These are phyloP conservation scores for Eptesicus fuscus DNA, from an alignment of 2,113 vertebrate genomes.

Conservation along the genomic window DNA sequence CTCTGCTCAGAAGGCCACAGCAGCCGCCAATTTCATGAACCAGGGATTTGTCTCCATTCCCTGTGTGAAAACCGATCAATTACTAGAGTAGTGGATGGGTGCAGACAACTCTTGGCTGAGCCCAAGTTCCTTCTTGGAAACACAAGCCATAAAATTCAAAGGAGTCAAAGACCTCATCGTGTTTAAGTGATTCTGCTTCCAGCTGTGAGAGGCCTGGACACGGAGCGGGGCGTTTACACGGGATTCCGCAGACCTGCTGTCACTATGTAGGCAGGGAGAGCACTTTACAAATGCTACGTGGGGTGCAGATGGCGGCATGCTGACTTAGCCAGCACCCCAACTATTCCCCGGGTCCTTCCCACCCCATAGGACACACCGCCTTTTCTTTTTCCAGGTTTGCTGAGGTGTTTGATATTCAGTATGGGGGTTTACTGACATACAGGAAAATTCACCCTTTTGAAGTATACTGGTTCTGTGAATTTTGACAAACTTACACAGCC, in stretches of 20 bases:
- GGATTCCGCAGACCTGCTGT: background rate
- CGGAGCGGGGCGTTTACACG: background rate
- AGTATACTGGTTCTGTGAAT: background rate
- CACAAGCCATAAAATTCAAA: constrained; percentile 40
- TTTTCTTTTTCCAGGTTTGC: background rate
- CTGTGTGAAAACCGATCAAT: background rate
- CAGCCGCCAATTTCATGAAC: background rate
- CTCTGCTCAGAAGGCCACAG: background rate
- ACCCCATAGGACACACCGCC: background rate
- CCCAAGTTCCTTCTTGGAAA: constrained; percentile 45
- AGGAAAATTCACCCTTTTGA: background rate
- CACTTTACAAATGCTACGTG: background rate
- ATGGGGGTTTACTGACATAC: background rate
- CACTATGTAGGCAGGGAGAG: too few species aligned
- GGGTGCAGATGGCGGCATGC: background rate
- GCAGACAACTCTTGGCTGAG: background rate
- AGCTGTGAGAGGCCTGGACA: background rate
- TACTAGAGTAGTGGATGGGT: background rate
- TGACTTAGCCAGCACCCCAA: background rate
- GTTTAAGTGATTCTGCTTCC: background rate
- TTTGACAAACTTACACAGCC: background rate
- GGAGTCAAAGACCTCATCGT: background rate
- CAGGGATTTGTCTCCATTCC: background rate
- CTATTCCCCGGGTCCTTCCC: background rate
- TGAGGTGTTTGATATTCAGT: background rate